Evolutionary conservation across 2,797 vertebrate species (phyloP), one percentile per base, ranked within the genome.

Genomic region (Lateolabrax maculatus): DNA sequence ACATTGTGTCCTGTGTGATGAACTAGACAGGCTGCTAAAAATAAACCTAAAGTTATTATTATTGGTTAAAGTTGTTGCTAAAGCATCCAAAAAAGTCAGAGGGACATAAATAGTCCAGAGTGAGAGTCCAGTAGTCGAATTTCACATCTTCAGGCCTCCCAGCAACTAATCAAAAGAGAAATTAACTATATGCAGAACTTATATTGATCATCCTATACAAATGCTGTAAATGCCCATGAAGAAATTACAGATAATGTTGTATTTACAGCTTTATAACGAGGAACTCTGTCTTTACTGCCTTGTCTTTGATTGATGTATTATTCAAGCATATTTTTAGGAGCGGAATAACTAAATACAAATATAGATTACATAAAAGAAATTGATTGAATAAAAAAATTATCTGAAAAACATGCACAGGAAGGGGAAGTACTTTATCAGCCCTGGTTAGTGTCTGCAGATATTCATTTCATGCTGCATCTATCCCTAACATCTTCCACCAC

Each of bases 251-350:
- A 69, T 69, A 23, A 69, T 37, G 31, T 3, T 23, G 27, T 57
- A 44, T 12, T 71, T 37, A 15, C 0, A 36, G 48, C 15, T 70
- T 27, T 48, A 19, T 5, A 71, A 48, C n/a, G 23, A 71, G 6
- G 37, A 63, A 9, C 70, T 71, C n/a, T 37, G n/a, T 25, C 15
- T 46, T 63, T 61, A 39, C n/a, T 60, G 57, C 4, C 13, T 57
- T 46, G 56, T 51, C 34, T n/a, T 62, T 52, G 23, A 46, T 25
- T 70, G 6, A 44, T 63, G 3, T 51, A 41, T 61, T 36, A 12
- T 16, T 27, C 5, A 34, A 44, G 0, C 2, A 0, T 36, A 29
- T 34, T 58, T 10, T 36, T 49, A 49, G 8, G 6, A 34, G 6
- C 19, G 21, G 44, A 44, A 4, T 16, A 41, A 21, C 19, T 57